Base-by-base conservation (phyloP, 2,797 vertebrate genomes). In the Bufotes viridis region DNA sequence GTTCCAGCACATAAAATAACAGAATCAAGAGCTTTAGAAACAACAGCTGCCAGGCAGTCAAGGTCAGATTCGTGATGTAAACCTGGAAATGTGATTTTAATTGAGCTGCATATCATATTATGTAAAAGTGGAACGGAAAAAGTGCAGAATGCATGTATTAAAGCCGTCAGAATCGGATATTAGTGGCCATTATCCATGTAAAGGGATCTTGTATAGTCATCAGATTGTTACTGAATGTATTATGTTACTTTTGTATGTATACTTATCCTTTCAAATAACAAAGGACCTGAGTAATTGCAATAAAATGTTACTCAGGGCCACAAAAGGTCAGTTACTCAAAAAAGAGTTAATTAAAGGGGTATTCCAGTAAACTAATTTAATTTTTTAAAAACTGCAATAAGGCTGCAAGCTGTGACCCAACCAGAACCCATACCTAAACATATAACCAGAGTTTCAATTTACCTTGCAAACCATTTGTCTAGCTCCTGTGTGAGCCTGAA, bases 11-110 rank as follows among this genome's bases (percentile, higher is more conserved):
- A 81, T 63, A 88, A 83, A 84, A 61, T 57, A 79, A 84, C 70
- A 80, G 76, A 72, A 88, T 76, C 81, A 82, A 81, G 80, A 72
- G 81, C 80, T 87, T 82, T 82, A 69, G 24, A 87, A 78, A 82
- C 42, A 63, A 69, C 80, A 87, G 70, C 70, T 87, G 86, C 60
- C 81, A 65, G 70, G 49, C 55, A 81, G 70, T 10, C 70, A 87
- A 87, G 80, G 80, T 87, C 80, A 87, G 24, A 87, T 22, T 78
- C 24, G 51, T 82, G 70, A 82, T 78, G 69, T 65, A 82, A 78
- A 78, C 58, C 83, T 82, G 72, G 80, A 78, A 82, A 76, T 74
- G 9, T 82, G 61, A 87, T 55, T 83, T 65, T 82, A 87, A 87
- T 82, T 87, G 81, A 51, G 58, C 55, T 83, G 86, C 24, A 78